Conservation (phyloP, 2,888 invertebrate species). For the Lacanobia oleracea region DNA sequence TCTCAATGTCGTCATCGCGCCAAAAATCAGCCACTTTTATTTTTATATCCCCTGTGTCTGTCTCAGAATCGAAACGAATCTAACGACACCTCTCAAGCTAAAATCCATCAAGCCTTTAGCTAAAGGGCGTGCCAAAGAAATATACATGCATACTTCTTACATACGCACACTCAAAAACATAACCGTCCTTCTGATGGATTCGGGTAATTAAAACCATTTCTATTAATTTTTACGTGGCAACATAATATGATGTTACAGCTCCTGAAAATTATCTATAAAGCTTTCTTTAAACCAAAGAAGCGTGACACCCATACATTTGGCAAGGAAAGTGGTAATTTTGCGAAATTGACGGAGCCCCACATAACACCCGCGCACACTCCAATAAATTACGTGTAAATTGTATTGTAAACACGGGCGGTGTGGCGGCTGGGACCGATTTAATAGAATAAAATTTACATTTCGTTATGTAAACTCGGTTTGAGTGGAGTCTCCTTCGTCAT, state of each 20-base stretch:
- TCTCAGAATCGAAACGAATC: too few relatives aligned
- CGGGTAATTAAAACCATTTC: background rate
- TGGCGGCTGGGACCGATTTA: slow-evolving; percentile 70
- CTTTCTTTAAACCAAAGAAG: slow-evolving; percentile 27
- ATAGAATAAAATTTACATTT: slow-evolving; percentile 75
- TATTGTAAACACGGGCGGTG: slow-evolving; percentile 74
- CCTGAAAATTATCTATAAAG: slow-evolving; percentile 18
- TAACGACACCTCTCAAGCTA: too few relatives aligned
- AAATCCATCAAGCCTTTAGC: too few relatives aligned
- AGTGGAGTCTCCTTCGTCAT: slow-evolving; percentile 53
- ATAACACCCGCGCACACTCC: slow-evolving; percentile 65
- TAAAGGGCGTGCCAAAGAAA: too few relatives aligned
- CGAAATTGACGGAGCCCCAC: slow-evolving; percentile 61
- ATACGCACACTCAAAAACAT: too few relatives aligned
- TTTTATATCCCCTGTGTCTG: too few relatives aligned
- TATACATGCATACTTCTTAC: too few relatives aligned
- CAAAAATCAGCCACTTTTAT: too few relatives aligned
- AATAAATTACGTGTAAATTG: slow-evolving; percentile 75
- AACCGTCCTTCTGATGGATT: too few relatives aligned
- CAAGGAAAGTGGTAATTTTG: slow-evolving; percentile 61
- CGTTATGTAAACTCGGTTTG: slow-evolving; percentile 59
- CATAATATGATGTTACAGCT: slow-evolving; percentile 8
- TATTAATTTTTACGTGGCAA: background rate
- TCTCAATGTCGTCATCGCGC: too few relatives aligned
- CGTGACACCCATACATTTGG: slow-evolving; percentile 49